Conservation (phyloP, 2,113 vertebrate species). For the Girardinichthys multiradiatus region DNA sequence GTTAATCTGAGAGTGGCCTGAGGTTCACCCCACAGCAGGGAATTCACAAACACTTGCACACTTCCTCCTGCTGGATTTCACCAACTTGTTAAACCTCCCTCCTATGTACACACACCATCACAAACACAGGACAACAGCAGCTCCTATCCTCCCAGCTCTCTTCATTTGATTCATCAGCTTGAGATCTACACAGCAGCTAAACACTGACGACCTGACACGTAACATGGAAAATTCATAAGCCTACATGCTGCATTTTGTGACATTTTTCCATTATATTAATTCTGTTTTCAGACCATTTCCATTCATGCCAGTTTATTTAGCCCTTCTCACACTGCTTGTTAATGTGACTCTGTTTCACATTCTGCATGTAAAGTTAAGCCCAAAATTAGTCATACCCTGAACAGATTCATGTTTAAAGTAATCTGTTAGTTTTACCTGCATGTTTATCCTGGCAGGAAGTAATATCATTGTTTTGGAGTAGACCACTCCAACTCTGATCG, state of each 20-base stretch:
- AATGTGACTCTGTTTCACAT: too few species aligned
- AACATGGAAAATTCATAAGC: neutral
- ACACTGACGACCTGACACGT: neutral
- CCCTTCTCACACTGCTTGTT: too few species aligned
- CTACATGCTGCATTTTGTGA: neutral
- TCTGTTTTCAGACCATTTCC: neutral
- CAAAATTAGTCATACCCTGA: too few species aligned
- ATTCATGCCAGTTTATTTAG: neutral
- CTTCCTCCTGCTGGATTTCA: slow-evolving; percentile 49
- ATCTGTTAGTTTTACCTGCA: too few species aligned
- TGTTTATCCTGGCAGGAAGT: too few species aligned
- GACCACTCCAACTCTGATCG: too few species aligned
- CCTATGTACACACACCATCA: neutral
- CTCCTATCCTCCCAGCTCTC: neutral
- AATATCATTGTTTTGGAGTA: too few species aligned
- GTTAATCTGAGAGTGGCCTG: slow-evolving; percentile 55
- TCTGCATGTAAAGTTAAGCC: too few species aligned
- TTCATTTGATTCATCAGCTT: slow-evolving; percentile 11
- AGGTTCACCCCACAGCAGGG: slow-evolving; percentile 49
- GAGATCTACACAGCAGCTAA: neutral
- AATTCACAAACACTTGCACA: slow-evolving; percentile 49
- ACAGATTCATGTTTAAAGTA: too few species aligned
- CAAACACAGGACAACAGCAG: neutral
- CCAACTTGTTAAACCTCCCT: slow-evolving; percentile 24
- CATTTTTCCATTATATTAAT: neutral